Evolutionary conservation across 2,797 vertebrate genomes (phyloP), one percentile per base, ranked within the genome.

Genomic region (Malurus leucopterus): DNA sequence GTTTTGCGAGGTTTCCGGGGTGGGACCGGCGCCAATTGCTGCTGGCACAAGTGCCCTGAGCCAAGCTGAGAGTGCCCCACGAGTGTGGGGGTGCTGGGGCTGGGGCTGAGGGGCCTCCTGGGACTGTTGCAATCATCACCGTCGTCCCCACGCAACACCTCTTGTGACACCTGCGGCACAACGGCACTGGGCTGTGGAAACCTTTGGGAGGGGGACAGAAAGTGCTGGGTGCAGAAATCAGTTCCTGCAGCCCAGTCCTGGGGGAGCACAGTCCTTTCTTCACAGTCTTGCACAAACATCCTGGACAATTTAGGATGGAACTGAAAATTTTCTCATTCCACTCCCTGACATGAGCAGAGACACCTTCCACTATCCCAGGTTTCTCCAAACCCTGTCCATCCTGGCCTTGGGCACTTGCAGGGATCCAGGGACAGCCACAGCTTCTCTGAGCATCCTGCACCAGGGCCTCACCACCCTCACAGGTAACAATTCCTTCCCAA

Each of bases 301-400:
- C 18, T n/a, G 32, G 5, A 46, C 9, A 8, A 2, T 47, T 71
- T 47, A 8, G 2, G 4, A 34, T 62, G 8, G 7, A 40, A 40
- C 3, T 20, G 2, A 41, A 32, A 24, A 2, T 23, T 8, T 7
- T 32, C 18, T 7, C 2, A 0, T 40, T 47, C 20, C 9, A 47
- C 2, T 19, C 12, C 3, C 19, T 16, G 5, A 4, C 10, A n/a
- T 6, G 10, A 10, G 1, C 38, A 14, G 4, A 8, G 26, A 30
- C 7, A 38, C 1, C 8, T 84, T 32, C 12, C 29, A 12, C 29
- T 30, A 1, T 4, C 3, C 2, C 40, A 26, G 3, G 5, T 4
- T 53, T 1, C 16, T 46, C 23, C 46, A 53, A 32, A 2, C 4
- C 7, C 5, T 0, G 0, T 9, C 5, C 5, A 40, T 2, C 4